phyloP scores from a whole-genome alignment of 2,113 vertebrate species.

The Gasterosteus nipponicus region DNA sequence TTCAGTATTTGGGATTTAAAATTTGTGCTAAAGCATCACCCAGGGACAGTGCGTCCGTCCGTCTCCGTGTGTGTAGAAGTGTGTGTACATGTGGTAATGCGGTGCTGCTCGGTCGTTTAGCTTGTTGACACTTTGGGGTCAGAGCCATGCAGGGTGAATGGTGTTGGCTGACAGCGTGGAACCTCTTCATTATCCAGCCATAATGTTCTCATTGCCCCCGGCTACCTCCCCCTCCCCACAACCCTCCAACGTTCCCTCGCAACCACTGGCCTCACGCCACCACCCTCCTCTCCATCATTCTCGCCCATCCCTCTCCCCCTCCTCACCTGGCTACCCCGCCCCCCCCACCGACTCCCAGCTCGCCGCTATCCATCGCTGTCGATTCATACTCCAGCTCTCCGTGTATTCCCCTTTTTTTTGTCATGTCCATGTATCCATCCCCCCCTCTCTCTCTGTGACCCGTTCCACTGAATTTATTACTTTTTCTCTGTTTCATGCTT shows the following conservation, averaged over 20 bases:
- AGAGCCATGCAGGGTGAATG: slow-evolving; percentile 78
- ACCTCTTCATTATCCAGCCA: slow-evolving; percentile 80
- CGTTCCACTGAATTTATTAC: slow-evolving; percentile 56
- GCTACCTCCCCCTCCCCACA: slow-evolving; percentile 45
- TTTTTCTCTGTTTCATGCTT: slow-evolving; percentile 54
- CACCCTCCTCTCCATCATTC: slow-evolving; percentile 55
- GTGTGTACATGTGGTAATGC: slow-evolving; percentile 70
- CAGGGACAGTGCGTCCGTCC: slow-evolving; percentile 5
- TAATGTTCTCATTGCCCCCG: slow-evolving; percentile 80
- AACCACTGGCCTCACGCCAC: slow-evolving; percentile 15
- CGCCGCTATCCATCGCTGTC: slow-evolving; percentile 51
- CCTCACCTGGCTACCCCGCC: slow-evolving; percentile 48
- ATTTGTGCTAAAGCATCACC: slow-evolving; percentile 16
- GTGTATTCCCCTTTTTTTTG: neutral
- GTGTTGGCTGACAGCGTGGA: slow-evolving; percentile 81
- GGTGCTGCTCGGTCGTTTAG: slow-evolving; percentile 78
- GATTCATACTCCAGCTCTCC: slow-evolving; percentile 44
- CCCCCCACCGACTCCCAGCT: neutral
- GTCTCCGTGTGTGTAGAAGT: slow-evolving; percentile 24
- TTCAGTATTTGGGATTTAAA: neutral
- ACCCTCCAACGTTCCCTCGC: slow-evolving; percentile 9
- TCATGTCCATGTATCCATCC: slow-evolving; percentile 16
- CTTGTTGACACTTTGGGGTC: slow-evolving; percentile 85
- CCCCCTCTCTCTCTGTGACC: slow-evolving; percentile 50
- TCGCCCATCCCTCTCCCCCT: slow-evolving; percentile 29